phyloP scores from a whole-genome alignment of 2,797 vertebrate genomes.

The Pseudochromis fuscus region DNA sequence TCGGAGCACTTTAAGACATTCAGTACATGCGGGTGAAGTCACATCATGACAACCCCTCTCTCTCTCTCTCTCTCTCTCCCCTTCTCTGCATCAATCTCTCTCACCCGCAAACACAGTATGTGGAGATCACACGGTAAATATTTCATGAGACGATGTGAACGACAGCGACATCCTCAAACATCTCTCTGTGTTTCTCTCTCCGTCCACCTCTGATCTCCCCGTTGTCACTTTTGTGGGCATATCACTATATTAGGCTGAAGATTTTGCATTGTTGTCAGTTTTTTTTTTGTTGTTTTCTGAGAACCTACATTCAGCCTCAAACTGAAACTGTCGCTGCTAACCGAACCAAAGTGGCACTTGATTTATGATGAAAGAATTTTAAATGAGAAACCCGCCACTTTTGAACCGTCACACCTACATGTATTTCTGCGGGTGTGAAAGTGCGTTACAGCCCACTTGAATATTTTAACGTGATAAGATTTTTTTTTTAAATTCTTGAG shows the following conservation, averaged over 20 bases:
- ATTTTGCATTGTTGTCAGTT: neutral
- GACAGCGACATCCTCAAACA: constrained; percentile 61
- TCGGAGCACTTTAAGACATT: constrained; percentile 71
- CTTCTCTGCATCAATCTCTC: constrained; percentile 32
- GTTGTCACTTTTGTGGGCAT: constrained; percentile 26
- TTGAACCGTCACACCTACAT: constrained; percentile 58
- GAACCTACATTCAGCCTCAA: neutral
- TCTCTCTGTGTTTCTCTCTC: constrained; percentile 41
- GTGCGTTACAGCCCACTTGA: constrained; percentile 5
- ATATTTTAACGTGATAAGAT: constrained; percentile 18
- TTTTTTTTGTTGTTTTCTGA: neutral
- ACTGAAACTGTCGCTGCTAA: constrained; percentile 25
- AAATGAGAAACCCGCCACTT: constrained; percentile 42
- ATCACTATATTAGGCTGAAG: constrained; percentile 16
- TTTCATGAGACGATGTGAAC: constrained; percentile 73
- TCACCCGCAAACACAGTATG: constrained; percentile 32
- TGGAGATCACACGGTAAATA: constrained; percentile 66
- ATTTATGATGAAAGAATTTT: constrained; percentile 45
- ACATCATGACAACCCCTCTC: constrained; percentile 58
- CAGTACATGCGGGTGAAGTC: constrained; percentile 53
- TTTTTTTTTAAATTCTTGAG: constrained; percentile 24
- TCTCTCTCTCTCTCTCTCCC: constrained; percentile 25
- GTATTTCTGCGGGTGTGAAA: constrained; percentile 41
- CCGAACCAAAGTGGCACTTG: constrained; percentile 21
- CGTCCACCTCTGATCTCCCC: constrained; percentile 59